Evolutionary conservation across 2,888 invertebrate genomes (phyloP).

Genomic region (Hydrotaea cyrtoneurina): DNA sequence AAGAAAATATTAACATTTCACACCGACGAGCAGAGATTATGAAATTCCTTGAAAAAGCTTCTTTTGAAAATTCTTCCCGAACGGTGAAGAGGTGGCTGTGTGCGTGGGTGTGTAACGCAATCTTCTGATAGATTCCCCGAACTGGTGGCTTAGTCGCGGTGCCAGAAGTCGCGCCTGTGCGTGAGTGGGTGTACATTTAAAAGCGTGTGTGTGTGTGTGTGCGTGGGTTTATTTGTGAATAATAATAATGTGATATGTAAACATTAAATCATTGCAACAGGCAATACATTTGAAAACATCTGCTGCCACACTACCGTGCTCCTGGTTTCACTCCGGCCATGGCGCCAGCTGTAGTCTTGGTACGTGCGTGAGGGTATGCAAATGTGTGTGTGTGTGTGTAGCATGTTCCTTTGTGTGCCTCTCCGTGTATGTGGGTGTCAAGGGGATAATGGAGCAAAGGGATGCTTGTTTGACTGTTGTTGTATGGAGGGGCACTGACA

Average conservation of each 20-base stretch:
- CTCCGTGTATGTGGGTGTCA: not conserved
- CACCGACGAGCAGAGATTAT: too few relatives aligned
- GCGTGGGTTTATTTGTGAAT: not conserved
- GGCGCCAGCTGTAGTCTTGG: not conserved
- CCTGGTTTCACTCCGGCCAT: not conserved
- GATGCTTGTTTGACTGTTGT: not conserved
- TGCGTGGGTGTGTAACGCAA: too few relatives aligned
- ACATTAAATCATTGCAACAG: constrained; percentile 29
- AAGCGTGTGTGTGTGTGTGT: not conserved
- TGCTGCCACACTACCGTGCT: not conserved
- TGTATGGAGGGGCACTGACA: not conserved
- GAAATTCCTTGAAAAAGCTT: too few relatives aligned
- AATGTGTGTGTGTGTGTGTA: too few relatives aligned
- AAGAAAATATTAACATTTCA: too few relatives aligned
- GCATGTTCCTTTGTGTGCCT: not conserved
- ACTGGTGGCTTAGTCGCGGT: too few relatives aligned
- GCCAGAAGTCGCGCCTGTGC: too few relatives aligned
- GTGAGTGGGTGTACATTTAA: too few relatives aligned
- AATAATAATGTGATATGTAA: constrained; percentile 20
- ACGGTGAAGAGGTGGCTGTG: too few relatives aligned
- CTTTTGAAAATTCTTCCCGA: too few relatives aligned
- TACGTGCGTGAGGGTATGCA: too few relatives aligned
- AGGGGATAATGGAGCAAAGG: constrained; percentile 5
- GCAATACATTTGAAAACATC: not conserved
- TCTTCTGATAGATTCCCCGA: too few relatives aligned